Evolutionary conservation across 2,113 vertebrate genomes (phyloP).

Genomic region (Sceloporus tristichus): DNA sequence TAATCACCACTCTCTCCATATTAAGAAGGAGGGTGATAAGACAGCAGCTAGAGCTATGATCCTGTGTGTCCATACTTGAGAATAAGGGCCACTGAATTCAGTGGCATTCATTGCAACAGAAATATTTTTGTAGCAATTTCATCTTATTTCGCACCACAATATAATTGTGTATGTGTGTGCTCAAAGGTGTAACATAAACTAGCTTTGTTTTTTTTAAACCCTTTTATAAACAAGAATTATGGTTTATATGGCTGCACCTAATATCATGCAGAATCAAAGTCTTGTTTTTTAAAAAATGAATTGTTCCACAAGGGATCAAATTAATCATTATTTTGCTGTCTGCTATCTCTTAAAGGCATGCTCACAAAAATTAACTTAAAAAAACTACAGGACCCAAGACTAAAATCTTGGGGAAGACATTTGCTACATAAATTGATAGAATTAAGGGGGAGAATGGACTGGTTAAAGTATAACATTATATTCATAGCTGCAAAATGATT

Average conservation of each 20-base stretch:
- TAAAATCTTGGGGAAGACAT: constrained; percentile 68
- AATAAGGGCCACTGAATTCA: background rate
- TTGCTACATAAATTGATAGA: constrained; percentile 74
- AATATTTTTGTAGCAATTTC: background rate
- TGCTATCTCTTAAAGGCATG: constrained; percentile 53
- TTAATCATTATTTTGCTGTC: constrained; percentile 54
- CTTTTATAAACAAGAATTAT: constrained; percentile 47
- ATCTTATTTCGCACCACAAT: constrained; percentile 62
- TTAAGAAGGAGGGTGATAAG: background rate
- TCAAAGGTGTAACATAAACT: constrained; percentile 61
- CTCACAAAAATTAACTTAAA: constrained; percentile 47
- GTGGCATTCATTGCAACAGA: background rate
- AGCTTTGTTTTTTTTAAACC: constrained; percentile 52
- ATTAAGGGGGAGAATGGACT: constrained; percentile 76
- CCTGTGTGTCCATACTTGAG: background rate
- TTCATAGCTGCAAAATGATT: constrained; percentile 74
- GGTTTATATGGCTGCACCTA: constrained; percentile 62
- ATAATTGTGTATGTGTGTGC: constrained; percentile 64
- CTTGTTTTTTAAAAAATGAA: background rate
- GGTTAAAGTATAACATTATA: constrained; percentile 74
- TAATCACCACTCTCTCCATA: background rate
- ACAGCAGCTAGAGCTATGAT: background rate
- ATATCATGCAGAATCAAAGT: constrained; percentile 56
- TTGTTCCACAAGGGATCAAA: constrained; percentile 9
- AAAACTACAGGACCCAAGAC: constrained; percentile 50